These are phyloP conservation scores for Chrysocyon brachyurus DNA, from an alignment of 2,797 vertebrate species.

Conservation along the genomic window DNA sequence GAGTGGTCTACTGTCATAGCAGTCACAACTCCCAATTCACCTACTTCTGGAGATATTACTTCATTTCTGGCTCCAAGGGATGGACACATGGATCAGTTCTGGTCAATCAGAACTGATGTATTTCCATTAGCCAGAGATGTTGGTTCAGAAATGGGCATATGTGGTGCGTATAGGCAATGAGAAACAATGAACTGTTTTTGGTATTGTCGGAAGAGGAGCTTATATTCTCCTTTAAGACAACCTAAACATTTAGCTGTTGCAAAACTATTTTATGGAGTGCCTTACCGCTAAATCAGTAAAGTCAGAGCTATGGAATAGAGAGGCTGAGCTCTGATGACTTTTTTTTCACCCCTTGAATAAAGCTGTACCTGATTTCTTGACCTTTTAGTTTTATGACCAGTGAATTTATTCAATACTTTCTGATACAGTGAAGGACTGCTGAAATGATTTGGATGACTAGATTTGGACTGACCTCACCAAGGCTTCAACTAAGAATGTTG, in stretches of 20 bases:
- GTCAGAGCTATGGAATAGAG: neutral
- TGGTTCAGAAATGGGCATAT: neutral
- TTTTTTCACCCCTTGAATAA: neutral
- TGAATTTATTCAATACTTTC: neutral
- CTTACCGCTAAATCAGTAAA: neutral
- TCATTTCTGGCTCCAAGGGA: neutral
- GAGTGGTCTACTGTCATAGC: neutral
- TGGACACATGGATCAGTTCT: neutral
- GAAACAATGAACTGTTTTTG: neutral
- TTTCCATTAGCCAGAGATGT: neutral
- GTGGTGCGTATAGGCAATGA: neutral
- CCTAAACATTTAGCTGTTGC: neutral
- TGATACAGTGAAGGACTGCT: neutral
- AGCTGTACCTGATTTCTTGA: neutral
- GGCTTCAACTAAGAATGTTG: neutral
- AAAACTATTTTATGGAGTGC: neutral
- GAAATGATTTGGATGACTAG: neutral
- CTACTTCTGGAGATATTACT: neutral
- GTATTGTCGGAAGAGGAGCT: neutral
- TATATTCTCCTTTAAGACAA: neutral
- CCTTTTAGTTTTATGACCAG: neutral
- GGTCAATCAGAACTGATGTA: neutral
- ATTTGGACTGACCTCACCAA: neutral
- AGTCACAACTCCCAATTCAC: neutral
- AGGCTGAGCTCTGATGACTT: neutral